Evolutionary conservation across 2,888 invertebrate genomes (phyloP), one percentile per base, ranked within the genome.

Genomic region (Leistus spinibarbis): DNA sequence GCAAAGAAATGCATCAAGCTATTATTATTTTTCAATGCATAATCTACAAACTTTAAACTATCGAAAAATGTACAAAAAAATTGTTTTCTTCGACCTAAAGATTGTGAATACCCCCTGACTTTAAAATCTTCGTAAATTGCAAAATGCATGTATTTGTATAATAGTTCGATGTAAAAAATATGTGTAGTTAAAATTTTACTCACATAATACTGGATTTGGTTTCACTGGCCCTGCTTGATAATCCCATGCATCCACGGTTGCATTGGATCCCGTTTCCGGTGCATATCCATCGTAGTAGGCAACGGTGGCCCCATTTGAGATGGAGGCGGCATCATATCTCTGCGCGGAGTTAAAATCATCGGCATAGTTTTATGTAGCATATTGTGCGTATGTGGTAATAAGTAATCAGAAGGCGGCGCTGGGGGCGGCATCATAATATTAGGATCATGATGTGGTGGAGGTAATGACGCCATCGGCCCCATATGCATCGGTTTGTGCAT

Each of bases 401-500:
- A 5, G 40, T 67, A 67, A 4, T 74, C 68, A 23, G 54, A 54
- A 1, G 64, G 23, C n/a, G 67, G 64, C 2, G 40, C 40, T 1
- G 10, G 13, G 54, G 54, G 65, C 53, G 60, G 67, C 67, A 73
- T 67, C 67, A 73, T 60, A 2, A 16, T 19, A 10, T 7, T n/a
- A 13, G 60, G 63, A 20, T 75, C 75, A 54, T 75, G 62, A 20
- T 75, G 75, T 4, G 22, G 54, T 5, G 54, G 40, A 5, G 53
- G 16, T 7, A 53, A 54, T 16, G 63, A 19, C n/a, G 62, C 16
- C 3, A 60, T 20, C 19, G 66, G n/a, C 3, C 5, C 9, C 40
- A 53, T 76, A 67, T 79, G 79, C 76, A 80, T 79, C 79, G 80
- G 77, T 68, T 76, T 69, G 65, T 78, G 77, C 71, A 77, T 75